A percentile compares a stretch with the other conserved stretches of the same genome.
Evolutionary conservation across 37 sponge, comb jelly and placozoan genomes (phyloP).

Genomic region (Beroe ovata): DNA sequence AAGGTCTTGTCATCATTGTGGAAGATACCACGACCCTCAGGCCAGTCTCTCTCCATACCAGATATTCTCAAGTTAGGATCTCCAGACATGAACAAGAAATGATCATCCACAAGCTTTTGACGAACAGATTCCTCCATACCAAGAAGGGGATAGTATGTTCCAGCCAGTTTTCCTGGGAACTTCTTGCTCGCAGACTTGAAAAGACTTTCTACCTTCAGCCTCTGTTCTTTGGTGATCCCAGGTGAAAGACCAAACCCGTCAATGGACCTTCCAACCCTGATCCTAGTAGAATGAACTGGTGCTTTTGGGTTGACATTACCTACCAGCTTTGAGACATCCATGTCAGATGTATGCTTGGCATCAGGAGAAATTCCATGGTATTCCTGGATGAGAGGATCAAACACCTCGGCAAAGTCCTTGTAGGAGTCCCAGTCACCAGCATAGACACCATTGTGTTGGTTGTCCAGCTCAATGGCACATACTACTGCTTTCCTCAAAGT

Average conservation of each 20-base stretch:
- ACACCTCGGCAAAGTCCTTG: conserved; percentile 74
- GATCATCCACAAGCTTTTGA: conserved; percentile 76
- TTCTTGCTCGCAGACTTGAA: conserved; percentile 68
- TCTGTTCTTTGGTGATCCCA: conserved; percentile 70
- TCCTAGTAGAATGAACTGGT: conserved; percentile 73
- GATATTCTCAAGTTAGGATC: conserved; percentile 71
- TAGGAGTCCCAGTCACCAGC: conserved; percentile 84
- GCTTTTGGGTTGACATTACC: conserved; percentile 71
- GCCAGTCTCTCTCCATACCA: conserved; percentile 81
- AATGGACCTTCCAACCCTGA: conserved; percentile 75
- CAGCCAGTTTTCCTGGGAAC: conserved; percentile 72
- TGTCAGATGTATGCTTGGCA: conserved; percentile 77
- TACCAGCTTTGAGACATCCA: conserved; percentile 73
- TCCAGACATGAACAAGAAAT: conserved; percentile 77
- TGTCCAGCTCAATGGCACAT: conserved; percentile 54
- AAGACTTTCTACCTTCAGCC: conserved; percentile 73
- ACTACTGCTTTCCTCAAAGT: conserved; percentile 10
- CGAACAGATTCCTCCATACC: conserved; percentile 72
- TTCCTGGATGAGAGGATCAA: conserved; percentile 79
- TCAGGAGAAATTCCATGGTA: conserved; percentile 72
- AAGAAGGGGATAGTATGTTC: conserved; percentile 76
- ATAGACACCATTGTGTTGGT: conserved; percentile 69
- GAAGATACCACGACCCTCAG: conserved; percentile 77
- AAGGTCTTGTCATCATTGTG: conserved; percentile 69
- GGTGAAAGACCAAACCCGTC: conserved; percentile 75